These are phyloP conservation scores for Pogonocherus hispidulus DNA, from an alignment of 2,888 invertebrate genomes.

Conservation along the genomic window DNA sequence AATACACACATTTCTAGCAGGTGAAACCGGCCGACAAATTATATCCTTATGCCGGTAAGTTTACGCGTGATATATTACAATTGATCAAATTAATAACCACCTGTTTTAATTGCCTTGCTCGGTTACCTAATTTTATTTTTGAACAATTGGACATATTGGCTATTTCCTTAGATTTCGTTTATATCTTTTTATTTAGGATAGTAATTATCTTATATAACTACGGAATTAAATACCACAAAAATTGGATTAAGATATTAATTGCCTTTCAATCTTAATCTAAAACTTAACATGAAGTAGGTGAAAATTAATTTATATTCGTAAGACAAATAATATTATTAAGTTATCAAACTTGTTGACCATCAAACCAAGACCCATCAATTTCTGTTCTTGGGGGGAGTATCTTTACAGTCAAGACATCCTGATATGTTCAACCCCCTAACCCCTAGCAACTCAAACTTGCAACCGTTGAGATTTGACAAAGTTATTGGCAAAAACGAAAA, in stretches of 20 bases:
- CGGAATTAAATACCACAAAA: not conserved
- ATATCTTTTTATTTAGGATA: not conserved
- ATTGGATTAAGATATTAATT: not conserved
- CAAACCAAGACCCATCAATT: too few relatives aligned
- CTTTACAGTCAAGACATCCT: too few relatives aligned
- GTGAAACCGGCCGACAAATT: conserved; percentile 50
- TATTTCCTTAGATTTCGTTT: not conserved
- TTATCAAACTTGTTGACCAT: too few relatives aligned
- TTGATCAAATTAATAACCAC: conserved; percentile 19
- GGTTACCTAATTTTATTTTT: not conserved
- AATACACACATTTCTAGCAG: conserved; percentile 37
- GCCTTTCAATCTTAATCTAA: not conserved
- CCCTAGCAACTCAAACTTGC: too few relatives aligned
- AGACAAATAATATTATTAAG: too few relatives aligned
- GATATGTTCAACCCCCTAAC: too few relatives aligned
- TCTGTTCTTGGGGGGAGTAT: too few relatives aligned
- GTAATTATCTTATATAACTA: not conserved
- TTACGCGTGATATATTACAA: conserved; percentile 34
- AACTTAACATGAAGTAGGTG: not conserved
- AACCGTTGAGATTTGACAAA: too few relatives aligned
- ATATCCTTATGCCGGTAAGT: conserved; percentile 35
- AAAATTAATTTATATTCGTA: too few relatives aligned
- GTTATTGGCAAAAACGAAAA: too few relatives aligned
- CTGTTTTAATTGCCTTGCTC: not conserved
- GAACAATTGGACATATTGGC: not conserved